Evolutionary conservation across 2,888 invertebrate species (phyloP).

Genomic region (Nemotelus nigrinus): DNA sequence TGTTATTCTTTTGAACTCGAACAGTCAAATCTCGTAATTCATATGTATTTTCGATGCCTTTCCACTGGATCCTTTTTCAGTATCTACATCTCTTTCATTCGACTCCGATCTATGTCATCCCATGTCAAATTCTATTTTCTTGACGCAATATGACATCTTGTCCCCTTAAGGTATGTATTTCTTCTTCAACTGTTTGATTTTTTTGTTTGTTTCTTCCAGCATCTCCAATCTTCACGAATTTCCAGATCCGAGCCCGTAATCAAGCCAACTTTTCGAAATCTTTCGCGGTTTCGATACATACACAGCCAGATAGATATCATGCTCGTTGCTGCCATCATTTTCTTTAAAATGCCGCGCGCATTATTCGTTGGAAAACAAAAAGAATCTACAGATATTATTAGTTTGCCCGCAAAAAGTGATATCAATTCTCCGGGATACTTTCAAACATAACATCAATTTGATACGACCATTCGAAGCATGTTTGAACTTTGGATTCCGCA

Average conservation of each 20-base stretch:
- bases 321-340: background rate
- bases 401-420: conserved; percentile 11
- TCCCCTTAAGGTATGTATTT: conserved; percentile 11
- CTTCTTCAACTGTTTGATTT: background rate
- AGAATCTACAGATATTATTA: background rate
- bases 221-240: background rate
- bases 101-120: conserved; percentile 40
- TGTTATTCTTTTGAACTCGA: background rate
- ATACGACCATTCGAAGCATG: conserved; percentile 28
- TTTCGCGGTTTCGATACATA: conserved; percentile 1
- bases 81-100: background rate
- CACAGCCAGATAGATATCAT: conserved; percentile 1
- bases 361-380: background rate
- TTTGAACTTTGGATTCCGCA: conserved; percentile 19
- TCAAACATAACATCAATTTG: conserved; percentile 26
- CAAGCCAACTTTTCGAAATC: conserved; percentile 12
- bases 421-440: conserved; percentile 28
- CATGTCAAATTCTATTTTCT: conserved; percentile 38
- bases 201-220: background rate
- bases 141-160: conserved; percentile 39
- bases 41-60: background rate
- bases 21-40: background rate
- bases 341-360: conserved; percentile 22
- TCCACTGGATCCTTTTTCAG: background rate
- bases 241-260: conserved; percentile 1